Evolutionary conservation across 2,888 invertebrate species (phyloP), one percentile per base, ranked within the genome.

Genomic region (Dexiosoma caninum): DNA sequence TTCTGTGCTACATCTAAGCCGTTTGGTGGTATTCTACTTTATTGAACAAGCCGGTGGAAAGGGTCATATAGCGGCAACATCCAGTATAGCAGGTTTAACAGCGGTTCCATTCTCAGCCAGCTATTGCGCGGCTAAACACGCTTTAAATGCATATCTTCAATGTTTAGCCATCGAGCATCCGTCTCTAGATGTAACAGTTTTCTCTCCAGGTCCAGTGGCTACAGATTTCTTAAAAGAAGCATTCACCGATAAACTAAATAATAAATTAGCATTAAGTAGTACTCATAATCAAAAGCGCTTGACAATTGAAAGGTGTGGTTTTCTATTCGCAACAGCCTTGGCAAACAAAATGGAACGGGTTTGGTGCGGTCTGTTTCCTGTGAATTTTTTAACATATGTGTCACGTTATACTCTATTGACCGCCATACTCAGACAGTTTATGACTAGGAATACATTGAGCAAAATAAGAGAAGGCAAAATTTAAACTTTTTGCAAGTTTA

Each of bases 181-280:
- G 0, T 92, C 93, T 66, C 90, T 96, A 59, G 86, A 92, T 32
- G 92, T 96, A 0, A 94, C 94, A 0, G 86, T 95, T 49, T 90
- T 95, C 37, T 95, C 95, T 85, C 96, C 96, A 0, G 96, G 96
- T 5, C 95, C 96, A 2, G 92, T 94, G 14, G 93, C 93, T 86
- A 94, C 95, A 0, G 92, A 94, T 83, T 92, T 95, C 82, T 90
- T 95, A 37, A 87, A 92, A 37, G 92, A 93, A 85, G 92, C 94
- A 81, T 95, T 94, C 85, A 95, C 95, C 0, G 93, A 91, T 6
- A 92, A 92, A 83, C 84, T 88, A 1, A 93, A 93, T 71, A 90
- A 93, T 59, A 89, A 89, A 87, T 90, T 89, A 46, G 91, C 90
- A 0, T 81, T 86, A 44, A 84, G 90, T 42, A 89, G 90, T 42